Evolutionary conservation across 1,140 invertebrate species (phyloP).

Genomic region (Steinernema khuongi): DNA sequence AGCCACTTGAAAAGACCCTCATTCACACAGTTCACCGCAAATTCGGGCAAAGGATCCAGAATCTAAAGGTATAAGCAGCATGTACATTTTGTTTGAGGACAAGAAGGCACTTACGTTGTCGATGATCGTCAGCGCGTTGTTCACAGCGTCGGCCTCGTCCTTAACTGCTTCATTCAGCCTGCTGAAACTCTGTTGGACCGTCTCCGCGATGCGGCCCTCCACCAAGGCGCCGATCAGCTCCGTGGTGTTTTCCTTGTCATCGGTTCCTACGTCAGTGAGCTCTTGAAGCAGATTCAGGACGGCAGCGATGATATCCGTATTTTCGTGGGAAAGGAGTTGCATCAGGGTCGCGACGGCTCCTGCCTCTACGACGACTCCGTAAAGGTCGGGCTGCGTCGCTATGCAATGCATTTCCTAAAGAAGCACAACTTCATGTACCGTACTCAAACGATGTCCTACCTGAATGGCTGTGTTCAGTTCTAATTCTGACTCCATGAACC

Average conservation of each 20-base stretch:
- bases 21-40: slow-evolving; percentile 69
- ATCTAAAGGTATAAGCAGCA: slow-evolving; percentile 51
- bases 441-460: slow-evolving; percentile 57
- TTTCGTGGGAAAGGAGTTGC: slow-evolving; percentile 88
- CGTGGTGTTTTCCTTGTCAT: slow-evolving; percentile 65
- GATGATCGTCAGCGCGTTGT: slow-evolving; percentile 73
- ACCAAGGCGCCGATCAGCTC: slow-evolving; percentile 65
- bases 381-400: slow-evolving; percentile 88
- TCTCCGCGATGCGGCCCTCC: slow-evolving; percentile 76
- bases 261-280: slow-evolving; percentile 90
- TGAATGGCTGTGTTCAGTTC: slow-evolving; percentile 85
- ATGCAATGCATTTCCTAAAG: slow-evolving; percentile 75
- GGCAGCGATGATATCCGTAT: slow-evolving; percentile 73
- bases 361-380: slow-evolving; percentile 81
- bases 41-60: slow-evolving; percentile 75
- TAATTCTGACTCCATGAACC: slow-evolving; percentile 97
- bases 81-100: slow-evolving; percentile 3
- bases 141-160: slow-evolving; percentile 91
- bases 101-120: slow-evolving; percentile 44
- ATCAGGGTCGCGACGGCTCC: slow-evolving; percentile 81
- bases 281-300: slow-evolving; percentile 79
- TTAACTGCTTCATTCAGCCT: slow-evolving; percentile 85
- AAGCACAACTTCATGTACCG: slow-evolving; percentile 20
- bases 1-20: slow-evolving; percentile 88
- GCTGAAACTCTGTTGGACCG: slow-evolving; percentile 85